A percentile compares a stretch with the other conserved stretches of the same genome.
Evolutionary conservation across 2,113 vertebrate species (phyloP).

Genomic region (Trinectes maculatus): DNA sequence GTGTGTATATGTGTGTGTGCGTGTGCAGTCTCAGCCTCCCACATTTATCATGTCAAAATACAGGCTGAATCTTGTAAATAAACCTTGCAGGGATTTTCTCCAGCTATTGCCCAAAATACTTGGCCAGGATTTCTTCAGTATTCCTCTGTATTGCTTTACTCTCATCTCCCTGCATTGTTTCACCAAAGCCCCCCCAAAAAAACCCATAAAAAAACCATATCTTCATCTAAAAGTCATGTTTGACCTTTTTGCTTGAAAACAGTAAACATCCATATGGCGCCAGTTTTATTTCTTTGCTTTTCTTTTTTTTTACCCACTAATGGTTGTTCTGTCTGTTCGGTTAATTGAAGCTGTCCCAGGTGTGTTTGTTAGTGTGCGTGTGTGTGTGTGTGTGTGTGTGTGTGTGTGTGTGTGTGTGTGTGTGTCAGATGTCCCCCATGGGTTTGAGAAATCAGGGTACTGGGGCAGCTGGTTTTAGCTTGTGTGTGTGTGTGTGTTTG

Average conservation of each 20-base stretch:
- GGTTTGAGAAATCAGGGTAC: constrained; percentile 72
- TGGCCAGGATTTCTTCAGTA: constrained; percentile 13
- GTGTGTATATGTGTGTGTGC: constrained; percentile 28
- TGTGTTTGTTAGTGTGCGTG: constrained; percentile 42
- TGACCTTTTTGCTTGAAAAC: no score
- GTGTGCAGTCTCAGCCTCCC: constrained; percentile 11
- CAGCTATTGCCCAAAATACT: constrained; percentile 36
- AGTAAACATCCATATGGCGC: no score
- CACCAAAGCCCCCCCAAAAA: no score
- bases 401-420: constrained; percentile 8
- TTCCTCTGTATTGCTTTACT: background rate
- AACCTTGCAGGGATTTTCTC: constrained; percentile 36
- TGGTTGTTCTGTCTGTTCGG: constrained; percentile 25
- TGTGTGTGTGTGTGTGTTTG: constrained; percentile 41
- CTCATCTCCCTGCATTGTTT: background rate
- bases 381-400: constrained; percentile 29
- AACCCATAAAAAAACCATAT: no score
- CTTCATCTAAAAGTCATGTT: no score
- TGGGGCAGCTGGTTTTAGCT: constrained; percentile 65
- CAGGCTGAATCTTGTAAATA: constrained; percentile 24
- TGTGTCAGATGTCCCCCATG: constrained; percentile 51
- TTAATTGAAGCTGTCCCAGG: constrained; percentile 46
- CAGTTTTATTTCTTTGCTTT: constrained; percentile 11
- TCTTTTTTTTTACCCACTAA: background rate
- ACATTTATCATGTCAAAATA: constrained; percentile 18